Percentiles rank a stretch among this genome's conserved stretches.
These are phyloP conservation scores for Sylvia atricapilla DNA, from an alignment of 2,113 vertebrate genomes.

Conservation along the genomic window DNA sequence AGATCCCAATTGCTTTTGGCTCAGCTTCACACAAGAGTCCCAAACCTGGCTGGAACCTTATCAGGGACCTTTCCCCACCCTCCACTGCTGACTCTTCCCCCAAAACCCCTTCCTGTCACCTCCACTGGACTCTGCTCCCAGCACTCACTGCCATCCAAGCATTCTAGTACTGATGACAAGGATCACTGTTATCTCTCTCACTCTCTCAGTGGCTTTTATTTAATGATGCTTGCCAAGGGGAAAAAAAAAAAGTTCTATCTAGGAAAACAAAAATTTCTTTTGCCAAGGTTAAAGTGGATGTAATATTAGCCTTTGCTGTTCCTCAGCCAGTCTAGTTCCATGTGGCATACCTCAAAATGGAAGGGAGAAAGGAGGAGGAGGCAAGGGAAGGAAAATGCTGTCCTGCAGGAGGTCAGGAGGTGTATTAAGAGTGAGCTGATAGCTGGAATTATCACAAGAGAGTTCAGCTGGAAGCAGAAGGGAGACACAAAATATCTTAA, in stretches of 20 bases:
- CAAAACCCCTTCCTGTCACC: neutral
- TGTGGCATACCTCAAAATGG: neutral
- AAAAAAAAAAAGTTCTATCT: neutral
- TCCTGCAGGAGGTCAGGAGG: neutral
- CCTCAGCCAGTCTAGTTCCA: neutral
- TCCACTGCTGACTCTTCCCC: neutral
- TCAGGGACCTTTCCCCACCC: neutral
- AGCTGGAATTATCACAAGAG: neutral
- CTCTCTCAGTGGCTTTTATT: neutral
- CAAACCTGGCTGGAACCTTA: neutral
- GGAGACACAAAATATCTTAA: neutral
- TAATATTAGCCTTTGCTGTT: rapidly evolving
- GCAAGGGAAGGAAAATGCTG: neutral
- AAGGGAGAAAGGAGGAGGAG: neutral
- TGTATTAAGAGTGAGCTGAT: neutral
- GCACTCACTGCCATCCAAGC: neutral
- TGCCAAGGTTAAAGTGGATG: neutral
- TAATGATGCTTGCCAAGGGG: neutral
- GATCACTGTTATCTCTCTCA: neutral
- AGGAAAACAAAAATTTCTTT: neutral
- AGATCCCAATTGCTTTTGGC: neutral
- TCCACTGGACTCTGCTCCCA: neutral
- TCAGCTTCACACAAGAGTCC: neutral
- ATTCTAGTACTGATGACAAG: neutral
- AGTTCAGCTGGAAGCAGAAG: neutral